A percentile compares a stretch with the other conserved stretches of the same genome.
Conservation (phyloP, 92 coral and sea anemone genomes). For the Zoanthus sociatus region DNA sequence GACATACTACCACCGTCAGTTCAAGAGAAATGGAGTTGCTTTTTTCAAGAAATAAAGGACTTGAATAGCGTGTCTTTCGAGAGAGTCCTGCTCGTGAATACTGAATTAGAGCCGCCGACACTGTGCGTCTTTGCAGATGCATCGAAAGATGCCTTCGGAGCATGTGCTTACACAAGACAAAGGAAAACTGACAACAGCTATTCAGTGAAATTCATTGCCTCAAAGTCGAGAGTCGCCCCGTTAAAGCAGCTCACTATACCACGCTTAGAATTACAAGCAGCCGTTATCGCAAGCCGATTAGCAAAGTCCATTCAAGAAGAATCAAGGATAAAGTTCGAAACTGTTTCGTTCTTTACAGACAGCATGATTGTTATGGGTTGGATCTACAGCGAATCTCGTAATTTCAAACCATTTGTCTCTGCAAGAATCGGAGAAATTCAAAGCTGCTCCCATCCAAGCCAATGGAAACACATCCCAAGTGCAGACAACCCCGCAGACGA, state of each 20-base stretch:
- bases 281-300: constrained; percentile 51
- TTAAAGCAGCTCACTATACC: constrained; percentile 58
- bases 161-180: constrained; percentile 60
- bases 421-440: constrained; percentile 63
- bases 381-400: constrained; percentile 49
- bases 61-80: background rate
- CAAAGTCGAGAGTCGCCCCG: constrained; percentile 62
- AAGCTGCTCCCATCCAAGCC: constrained; percentile 55
- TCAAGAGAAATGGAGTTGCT: background rate
- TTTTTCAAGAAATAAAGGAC: background rate
- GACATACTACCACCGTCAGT: constrained; percentile 49
- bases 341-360: constrained; percentile 56
- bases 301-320: constrained; percentile 59
- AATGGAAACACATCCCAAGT: constrained; percentile 66
- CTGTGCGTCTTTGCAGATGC: constrained; percentile 1
- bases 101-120: background rate
- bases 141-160: constrained; percentile 60
- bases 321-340: constrained; percentile 46
- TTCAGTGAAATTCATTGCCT: constrained; percentile 58
- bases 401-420: constrained; percentile 63
- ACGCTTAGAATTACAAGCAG: constrained; percentile 59
- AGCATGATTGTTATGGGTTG: constrained; percentile 66
- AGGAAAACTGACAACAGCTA: constrained; percentile 29
- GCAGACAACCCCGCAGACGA: constrained; percentile 58
- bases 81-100: background rate